Base-by-base conservation (phyloP, 2,113 vertebrate species). In the Ptychochromis oligacanthus region DNA sequence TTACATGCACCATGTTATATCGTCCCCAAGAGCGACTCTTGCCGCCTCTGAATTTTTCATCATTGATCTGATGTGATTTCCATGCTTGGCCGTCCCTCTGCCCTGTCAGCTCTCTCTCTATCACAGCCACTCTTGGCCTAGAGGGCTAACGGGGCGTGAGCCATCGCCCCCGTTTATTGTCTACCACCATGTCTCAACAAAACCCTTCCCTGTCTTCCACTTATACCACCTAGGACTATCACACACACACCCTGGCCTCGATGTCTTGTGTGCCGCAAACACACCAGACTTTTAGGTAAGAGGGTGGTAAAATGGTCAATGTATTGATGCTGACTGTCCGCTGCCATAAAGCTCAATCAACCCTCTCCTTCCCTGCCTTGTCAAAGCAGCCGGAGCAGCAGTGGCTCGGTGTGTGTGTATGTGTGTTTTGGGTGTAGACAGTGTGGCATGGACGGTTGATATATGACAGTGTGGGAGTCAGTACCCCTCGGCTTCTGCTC, bases 21-120 rank as follows among this genome's bases (percentile, higher is more conserved):
- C 22, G 14, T 87, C 77, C 89, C 88, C 82, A 11, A 46, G 65
- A 90, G 84, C 85, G 8, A 75, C 75, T 88, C 77, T 82, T 43
- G 82, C 82, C 28, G 57, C 64, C 84, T 36, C 80, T 89, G 82
- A 92, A 92, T 93, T 90, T 91, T 91, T 92, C 88, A 91, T 91
- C 93, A 91, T 93, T 88, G 93, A 94, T 92, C 91, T 91, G 92
- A 94, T 93, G 88, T 92, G 88, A 93, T 91, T 93, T 92, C 93
- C 88, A 83, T 85, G 93, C 91, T 85, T 56, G 86, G 87, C 86
- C 65, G 87, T 93, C 81, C 82, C 88, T 90, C 87, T 64, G 85
- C 92, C 76, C 78, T 79, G 88, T 87, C 87, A 86, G 79, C 87
- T 92, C 79, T 56, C 88, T 75, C 90, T 88, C 82, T 46, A 58